Conservation (phyloP, 2,888 invertebrate species). For the Hemaris fuciformis region DNA sequence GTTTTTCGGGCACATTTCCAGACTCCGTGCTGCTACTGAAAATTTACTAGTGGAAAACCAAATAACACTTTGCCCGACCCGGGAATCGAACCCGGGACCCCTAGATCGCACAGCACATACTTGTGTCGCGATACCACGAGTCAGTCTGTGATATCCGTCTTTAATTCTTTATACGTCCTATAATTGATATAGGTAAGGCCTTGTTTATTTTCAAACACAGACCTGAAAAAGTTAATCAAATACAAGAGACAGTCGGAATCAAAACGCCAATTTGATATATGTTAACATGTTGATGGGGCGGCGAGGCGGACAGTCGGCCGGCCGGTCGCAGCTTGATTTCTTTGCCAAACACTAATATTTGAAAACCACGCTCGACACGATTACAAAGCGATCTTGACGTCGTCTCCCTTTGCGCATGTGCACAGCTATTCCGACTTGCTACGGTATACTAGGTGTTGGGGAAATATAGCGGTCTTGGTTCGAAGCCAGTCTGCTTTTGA, state of each 20-base stretch:
- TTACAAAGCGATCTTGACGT: slow-evolving; percentile 53
- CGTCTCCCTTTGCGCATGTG: slow-evolving; percentile 33
- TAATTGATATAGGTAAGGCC: too few species aligned
- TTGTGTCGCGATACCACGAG: too few species aligned
- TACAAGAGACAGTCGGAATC: background rate
- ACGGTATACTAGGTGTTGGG: background rate
- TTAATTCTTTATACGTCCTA: too few species aligned
- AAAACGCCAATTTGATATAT: background rate
- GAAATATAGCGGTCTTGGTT: background rate
- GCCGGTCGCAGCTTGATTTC: slow-evolving; percentile 61
- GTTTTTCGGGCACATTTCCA: too few species aligned
- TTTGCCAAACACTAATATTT: slow-evolving; percentile 80
- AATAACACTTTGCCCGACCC: too few species aligned
- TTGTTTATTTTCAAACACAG: too few species aligned
- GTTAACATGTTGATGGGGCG: slow-evolving; percentile 42
- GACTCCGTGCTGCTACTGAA: too few species aligned
- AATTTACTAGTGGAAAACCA: too few species aligned
- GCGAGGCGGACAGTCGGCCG: slow-evolving; percentile 32
- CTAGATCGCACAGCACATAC: too few species aligned
- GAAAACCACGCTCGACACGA: slow-evolving; percentile 61
- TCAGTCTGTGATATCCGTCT: too few species aligned
- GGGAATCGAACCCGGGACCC: too few species aligned
- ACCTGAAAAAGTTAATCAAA: background rate
- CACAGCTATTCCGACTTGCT: background rate
- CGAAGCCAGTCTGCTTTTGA: background rate